A percentile compares a stretch with the other conserved stretches of the same genome.
Conservation (phyloP, 2,888 invertebrate genomes). For the Amphiduros pacificus region DNA sequence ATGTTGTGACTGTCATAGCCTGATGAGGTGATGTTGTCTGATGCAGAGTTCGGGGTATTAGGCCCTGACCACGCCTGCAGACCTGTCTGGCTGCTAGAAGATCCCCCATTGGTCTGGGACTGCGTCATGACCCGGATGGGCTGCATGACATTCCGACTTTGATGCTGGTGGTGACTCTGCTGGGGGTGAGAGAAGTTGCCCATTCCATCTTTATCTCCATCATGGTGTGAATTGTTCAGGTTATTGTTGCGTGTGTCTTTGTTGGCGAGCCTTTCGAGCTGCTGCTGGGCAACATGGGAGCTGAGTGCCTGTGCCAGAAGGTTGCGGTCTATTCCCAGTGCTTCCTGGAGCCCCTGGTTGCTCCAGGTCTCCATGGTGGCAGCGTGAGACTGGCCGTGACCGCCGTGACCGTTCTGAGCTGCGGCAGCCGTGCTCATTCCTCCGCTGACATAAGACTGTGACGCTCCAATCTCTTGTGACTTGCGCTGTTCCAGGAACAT, state of each 20-base stretch:
- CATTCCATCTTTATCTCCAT: neutral
- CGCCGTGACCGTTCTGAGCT: no score
- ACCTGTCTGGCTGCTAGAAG: neutral
- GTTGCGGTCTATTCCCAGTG: neutral
- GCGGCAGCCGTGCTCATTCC: no score
- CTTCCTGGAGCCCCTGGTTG: neutral
- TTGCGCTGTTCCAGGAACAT: no score
- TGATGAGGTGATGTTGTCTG: constrained; percentile 17
- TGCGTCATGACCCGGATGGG: constrained; percentile 16
- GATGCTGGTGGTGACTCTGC: neutral
- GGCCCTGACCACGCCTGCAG: constrained; percentile 20
- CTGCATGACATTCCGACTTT: constrained; percentile 1
- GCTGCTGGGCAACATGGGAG: neutral
- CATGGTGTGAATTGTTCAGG: neutral
- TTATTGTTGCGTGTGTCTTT: no score
- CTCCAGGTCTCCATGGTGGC: no score
- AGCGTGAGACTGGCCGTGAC: no score
- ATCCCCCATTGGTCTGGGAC: neutral
- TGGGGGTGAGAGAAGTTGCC: neutral
- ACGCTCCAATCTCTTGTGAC: no score
- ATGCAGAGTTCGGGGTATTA: constrained; percentile 18
- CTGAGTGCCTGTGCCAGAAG: neutral
- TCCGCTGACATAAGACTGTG: no score
- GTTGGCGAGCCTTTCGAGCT: neutral
- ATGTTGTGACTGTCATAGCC: constrained; percentile 4